phyloP scores from a whole-genome alignment of 2,888 invertebrate species.

The Hirtodrosophila alboralis region DNA sequence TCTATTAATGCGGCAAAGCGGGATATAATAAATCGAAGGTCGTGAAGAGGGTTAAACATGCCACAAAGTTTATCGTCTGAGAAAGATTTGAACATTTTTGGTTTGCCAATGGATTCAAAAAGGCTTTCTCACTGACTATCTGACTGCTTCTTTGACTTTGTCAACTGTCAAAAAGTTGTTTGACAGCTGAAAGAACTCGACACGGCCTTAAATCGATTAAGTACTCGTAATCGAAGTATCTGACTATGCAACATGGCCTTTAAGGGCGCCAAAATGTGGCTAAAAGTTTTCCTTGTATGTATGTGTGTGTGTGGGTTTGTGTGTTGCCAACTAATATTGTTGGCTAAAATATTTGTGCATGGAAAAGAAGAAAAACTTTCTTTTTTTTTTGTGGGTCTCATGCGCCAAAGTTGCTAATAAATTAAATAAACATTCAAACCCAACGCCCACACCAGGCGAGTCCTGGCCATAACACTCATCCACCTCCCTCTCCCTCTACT shows the following conservation, averaged over 20 bases:
- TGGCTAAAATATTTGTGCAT: constrained; percentile 55
- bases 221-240: constrained; percentile 55
- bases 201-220: constrained; percentile 56
- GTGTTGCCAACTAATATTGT: constrained; percentile 52
- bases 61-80: constrained; percentile 45
- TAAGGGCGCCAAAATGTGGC: constrained; percentile 53
- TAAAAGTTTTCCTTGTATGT: no score
- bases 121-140: constrained; percentile 10
- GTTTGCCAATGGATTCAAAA: constrained; percentile 24
- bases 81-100: constrained; percentile 34
- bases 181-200: constrained; percentile 26
- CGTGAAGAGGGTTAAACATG: constrained; percentile 49
- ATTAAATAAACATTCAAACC: constrained; percentile 61
- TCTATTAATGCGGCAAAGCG: constrained; percentile 63
- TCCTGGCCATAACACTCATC: background rate
- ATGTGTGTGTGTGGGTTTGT: background rate
- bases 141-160: constrained; percentile 25
- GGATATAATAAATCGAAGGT: constrained; percentile 32
- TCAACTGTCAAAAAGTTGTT: constrained; percentile 54
- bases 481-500: constrained; percentile 29
- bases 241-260: constrained; percentile 33
- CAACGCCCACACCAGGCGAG: background rate
- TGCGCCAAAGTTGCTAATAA: constrained; percentile 64
- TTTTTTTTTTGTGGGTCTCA: constrained; percentile 46
- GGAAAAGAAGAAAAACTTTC: constrained; percentile 31